Percentiles rank a stretch among this genome's conserved stretches.
Conservation (phyloP, 2,113 vertebrate genomes). For the Misgurnus anguillicaudatus region DNA sequence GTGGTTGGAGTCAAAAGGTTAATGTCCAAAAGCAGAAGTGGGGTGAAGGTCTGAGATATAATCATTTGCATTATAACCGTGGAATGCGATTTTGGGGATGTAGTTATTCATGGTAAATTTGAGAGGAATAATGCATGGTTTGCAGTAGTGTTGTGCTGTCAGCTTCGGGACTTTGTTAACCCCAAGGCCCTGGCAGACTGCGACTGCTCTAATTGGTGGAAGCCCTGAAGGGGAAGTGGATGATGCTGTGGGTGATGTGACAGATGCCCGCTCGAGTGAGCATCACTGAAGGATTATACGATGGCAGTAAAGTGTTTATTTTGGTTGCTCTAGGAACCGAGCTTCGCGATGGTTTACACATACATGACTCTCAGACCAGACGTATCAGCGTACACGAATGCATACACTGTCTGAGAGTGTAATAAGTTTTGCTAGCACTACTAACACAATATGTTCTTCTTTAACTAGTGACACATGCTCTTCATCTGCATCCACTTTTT, state of each 20-base stretch:
- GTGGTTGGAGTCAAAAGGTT: too few relatives aligned
- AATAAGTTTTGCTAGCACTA: background rate
- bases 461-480: constrained; percentile 25
- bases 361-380: constrained; percentile 3
- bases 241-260: constrained; percentile 26
- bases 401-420: background rate
- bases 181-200: constrained; percentile 56
- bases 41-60: background rate
- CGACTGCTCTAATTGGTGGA: constrained; percentile 73
- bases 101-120: background rate
- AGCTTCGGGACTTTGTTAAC: constrained; percentile 68
- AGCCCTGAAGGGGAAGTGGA: constrained; percentile 65
- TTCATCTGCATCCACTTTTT: background rate
- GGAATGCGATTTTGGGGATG: background rate
- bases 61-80: background rate
- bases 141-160: constrained; percentile 61
- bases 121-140: constrained; percentile 2
- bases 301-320: constrained; percentile 38
- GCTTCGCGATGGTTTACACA: background rate
- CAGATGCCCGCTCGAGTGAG: constrained; percentile 48
- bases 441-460: constrained; percentile 10
- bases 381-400: background rate
- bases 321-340: constrained; percentile 6
- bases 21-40: too few relatives aligned
- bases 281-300: constrained; percentile 22